Base-by-base conservation (phyloP, 2,113 vertebrate genomes). In the Labeo rohita region DNA sequence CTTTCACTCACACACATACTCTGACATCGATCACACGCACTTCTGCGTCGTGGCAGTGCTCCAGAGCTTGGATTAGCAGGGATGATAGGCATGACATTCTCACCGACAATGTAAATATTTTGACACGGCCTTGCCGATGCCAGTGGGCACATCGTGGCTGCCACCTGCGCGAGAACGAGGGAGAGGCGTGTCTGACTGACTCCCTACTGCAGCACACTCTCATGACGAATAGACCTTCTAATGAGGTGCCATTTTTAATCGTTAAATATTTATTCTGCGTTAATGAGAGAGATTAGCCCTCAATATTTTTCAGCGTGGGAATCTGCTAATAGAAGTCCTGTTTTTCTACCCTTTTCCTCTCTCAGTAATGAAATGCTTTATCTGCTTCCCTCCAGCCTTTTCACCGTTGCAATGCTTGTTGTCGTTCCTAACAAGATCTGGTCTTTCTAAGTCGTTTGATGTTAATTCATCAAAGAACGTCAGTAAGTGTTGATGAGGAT, bases 241-340 rank as follows among this genome's bases (percentile, higher is more conserved):
- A 90, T 88, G 82, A 88, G 88, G 82, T 85, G 73, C 70, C 82
- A 83, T 70, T 83, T 87, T 86, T 72, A 79, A 82, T 86, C 77
- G 28, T 90, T 88, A 83, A 87, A 88, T 84, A 88, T 88, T 83
- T 83, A 88, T 88, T 88, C 74, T 83, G 79, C 49, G 56, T 79
- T 87, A 88, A 87, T 85, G 56, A 88, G 83, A 28, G 45, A 88
- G 54, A 82, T 83, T 86, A 87, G 11, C 78, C 49, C 56, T 66
- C 59, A 65, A 36, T 75, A 68, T 61, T 49, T 72, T 84, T 87
- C 70, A 84, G 28, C 43, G 23, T 73, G 66, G 76, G 65, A 86
- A 72, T 23, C 7, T 34, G 34, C 78, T 61, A 21, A 70, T 63
- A 43, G 63, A 68, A 52, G 4, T 4, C 10, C 56, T 45, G 16